A percentile compares a stretch with the other conserved stretches of the same genome.
phyloP scores from a whole-genome alignment of 2,113 vertebrate genomes.

The Fukomys damarensis region DNA sequence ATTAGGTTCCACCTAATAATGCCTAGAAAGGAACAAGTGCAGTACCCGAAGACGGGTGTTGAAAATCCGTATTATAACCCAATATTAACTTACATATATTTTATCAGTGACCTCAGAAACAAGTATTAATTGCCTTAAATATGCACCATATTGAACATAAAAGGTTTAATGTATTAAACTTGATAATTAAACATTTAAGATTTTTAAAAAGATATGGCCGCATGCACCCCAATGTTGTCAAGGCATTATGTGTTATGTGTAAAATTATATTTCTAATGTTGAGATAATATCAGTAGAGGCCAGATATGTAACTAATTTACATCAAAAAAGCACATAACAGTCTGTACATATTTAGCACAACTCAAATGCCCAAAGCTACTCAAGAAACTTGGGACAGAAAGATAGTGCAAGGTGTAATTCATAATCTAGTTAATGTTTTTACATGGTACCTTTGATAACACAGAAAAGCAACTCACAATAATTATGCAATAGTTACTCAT shows the following conservation, averaged over 20 bases:
- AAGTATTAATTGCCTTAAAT: neutral
- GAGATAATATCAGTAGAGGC: neutral
- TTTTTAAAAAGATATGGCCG: neutral
- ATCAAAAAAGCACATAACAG: neutral
- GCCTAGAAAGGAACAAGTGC: neutral
- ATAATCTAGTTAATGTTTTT: neutral
- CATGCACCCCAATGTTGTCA: neutral
- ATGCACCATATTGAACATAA: neutral
- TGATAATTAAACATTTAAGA: neutral
- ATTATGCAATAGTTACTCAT: neutral
- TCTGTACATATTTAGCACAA: neutral
- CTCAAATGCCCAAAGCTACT: neutral
- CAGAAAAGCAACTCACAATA: neutral
- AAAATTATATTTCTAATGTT: slow-evolving; percentile 39
- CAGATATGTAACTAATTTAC: neutral
- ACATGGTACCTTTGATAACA: neutral
- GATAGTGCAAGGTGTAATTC: neutral
- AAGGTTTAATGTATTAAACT: neutral
- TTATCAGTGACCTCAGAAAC: neutral
- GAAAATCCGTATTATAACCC: neutral
- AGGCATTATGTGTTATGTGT: neutral
- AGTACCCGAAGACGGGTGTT: neutral
- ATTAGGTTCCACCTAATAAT: slow-evolving; percentile 35
- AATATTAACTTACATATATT: neutral
- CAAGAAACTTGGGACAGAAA: neutral